Evolutionary conservation across 2,888 invertebrate genomes (phyloP), one percentile per base, ranked within the genome.

Genomic region (Empis stercorea): DNA sequence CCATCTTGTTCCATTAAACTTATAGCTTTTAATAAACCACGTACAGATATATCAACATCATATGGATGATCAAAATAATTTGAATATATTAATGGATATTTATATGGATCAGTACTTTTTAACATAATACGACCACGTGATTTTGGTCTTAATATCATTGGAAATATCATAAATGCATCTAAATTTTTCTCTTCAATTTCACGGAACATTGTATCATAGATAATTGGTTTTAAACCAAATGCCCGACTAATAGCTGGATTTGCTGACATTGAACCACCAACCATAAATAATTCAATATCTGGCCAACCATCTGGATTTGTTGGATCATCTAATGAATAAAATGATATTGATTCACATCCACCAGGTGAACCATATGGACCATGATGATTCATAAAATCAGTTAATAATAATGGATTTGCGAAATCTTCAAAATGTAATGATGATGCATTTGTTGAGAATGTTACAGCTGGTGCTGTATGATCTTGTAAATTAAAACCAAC

Each of bases 281-380:
- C 68, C 55, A 80, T 74, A 47, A 86, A 74, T 14, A 84, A 61
- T 61, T 87, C 84, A 45, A 85, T 74, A 59, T 86, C 84, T 0
- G 86, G 84, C 63, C 76, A 74, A 48, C 72, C 73, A 44, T 65
- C 65, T 45, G 57, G 59, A 16, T 71, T 67, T 13, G 70, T 58
- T 1, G 76, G 74, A 50, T 74, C 65, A 51, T 75, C 74, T 13
- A 80, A 74, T 58, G 77, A 76, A 50, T 78, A 72, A 57, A 79
- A 82, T 7, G 75, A 79, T 2, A 82, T 71, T 3, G 74, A 76
- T 60, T 80, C 81, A 13, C 75, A 75, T 5, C 76, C 79, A 20
- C 79, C 80, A 0, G 78, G 71, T 20, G 73, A 65, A 1, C 75
- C 62, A 1, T 73, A 60, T 1, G 71, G 70, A 7, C 74, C 75